phyloP scores from a whole-genome alignment of 2,888 invertebrate genomes.

The Himalopsyche japonica region DNA sequence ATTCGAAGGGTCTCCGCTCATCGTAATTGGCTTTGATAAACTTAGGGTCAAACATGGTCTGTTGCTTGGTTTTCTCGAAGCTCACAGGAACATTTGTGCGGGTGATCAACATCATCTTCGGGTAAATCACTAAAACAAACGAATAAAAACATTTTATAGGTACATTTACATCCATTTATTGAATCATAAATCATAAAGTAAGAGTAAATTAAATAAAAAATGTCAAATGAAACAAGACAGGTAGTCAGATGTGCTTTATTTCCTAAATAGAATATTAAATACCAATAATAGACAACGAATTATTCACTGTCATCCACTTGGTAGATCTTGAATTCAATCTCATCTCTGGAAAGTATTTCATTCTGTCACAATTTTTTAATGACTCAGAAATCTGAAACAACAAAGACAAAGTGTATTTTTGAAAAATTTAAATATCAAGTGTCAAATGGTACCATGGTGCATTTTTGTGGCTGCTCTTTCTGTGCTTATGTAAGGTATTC shows the following conservation, averaged over 20 bases:
- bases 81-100: constrained; percentile 23
- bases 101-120: constrained; percentile 29
- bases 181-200: neutral
- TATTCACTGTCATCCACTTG: too few relatives aligned
- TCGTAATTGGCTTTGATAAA: constrained; percentile 8
- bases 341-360: too few relatives aligned
- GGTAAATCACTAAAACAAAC: constrained; percentile 30
- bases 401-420: too few relatives aligned
- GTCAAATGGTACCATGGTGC: too few relatives aligned
- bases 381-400: too few relatives aligned
- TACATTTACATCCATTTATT: neutral
- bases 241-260: neutral
- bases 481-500: too few relatives aligned
- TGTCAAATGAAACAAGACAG: constrained; percentile 16
- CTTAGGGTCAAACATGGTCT: neutral
- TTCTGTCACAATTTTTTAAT: too few relatives aligned
- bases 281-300: too few relatives aligned
- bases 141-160: neutral
- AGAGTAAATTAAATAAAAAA: constrained; percentile 17
- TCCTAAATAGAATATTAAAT: too few relatives aligned
- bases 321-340: too few relatives aligned
- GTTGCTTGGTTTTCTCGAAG: constrained; percentile 2
- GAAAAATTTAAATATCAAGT: too few relatives aligned
- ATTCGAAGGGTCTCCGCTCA: constrained; percentile 29
- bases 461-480: too few relatives aligned